Evolutionary conservation across 1,140 invertebrate species (phyloP).

Genomic region (Lysiphlebus fabarum): DNA sequence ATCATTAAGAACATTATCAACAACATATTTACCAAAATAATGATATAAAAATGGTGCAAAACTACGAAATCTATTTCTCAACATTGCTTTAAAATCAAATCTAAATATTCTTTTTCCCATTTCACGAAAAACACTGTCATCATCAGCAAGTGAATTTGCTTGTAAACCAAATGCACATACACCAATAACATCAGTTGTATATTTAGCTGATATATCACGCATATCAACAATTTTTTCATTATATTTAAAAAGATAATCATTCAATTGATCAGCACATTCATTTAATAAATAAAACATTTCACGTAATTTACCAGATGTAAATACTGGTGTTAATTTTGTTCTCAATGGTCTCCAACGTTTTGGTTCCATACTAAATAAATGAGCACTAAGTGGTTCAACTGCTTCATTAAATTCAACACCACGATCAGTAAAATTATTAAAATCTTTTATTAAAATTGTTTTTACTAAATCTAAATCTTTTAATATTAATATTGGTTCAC

Average conservation of each 20-base stretch:
- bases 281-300: constrained; percentile 51
- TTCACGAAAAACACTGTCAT: constrained; percentile 52
- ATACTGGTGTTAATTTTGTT: constrained; percentile 42
- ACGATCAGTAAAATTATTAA: constrained; percentile 49
- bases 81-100: constrained; percentile 47
- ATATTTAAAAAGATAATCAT: constrained; percentile 42
- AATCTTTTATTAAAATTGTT: constrained; percentile 54
- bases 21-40: background rate
- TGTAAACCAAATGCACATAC: constrained; percentile 59
- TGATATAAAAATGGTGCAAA: constrained; percentile 48
- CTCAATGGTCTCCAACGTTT: constrained; percentile 21
- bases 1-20: constrained; percentile 30
- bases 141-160: constrained; percentile 52
- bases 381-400: constrained; percentile 38
- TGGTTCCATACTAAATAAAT: constrained; percentile 41
- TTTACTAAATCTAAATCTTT: constrained; percentile 52
- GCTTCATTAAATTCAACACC: constrained; percentile 39
- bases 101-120: constrained; percentile 43
- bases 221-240: constrained; percentile 51
- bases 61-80: constrained; percentile 60
- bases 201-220: constrained; percentile 52
- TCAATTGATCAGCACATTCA: constrained; percentile 49
- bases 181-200: constrained; percentile 58
- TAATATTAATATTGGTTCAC: constrained; percentile 41
- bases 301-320: constrained; percentile 56